Percentiles rank a stretch among this genome's conserved stretches.
phyloP scores from a whole-genome alignment of 2,113 vertebrate species.

The Xenus cinereus region DNA sequence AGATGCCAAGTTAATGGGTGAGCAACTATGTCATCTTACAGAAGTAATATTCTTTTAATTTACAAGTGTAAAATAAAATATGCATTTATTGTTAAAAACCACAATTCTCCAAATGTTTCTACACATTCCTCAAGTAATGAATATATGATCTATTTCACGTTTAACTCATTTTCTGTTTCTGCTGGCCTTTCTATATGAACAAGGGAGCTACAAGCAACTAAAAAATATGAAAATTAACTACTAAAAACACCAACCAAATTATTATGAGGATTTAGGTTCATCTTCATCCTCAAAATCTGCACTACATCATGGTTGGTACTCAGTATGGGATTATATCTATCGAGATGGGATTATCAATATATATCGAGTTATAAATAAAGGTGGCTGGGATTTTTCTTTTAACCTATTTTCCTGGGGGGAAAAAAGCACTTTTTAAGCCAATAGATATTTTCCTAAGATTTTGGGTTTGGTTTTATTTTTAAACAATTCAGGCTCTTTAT shows the following conservation, averaged over 20 bases:
- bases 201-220: neutral
- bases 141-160: neutral
- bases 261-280: neutral
- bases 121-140: neutral
- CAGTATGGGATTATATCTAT: neutral
- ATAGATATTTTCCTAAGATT: neutral
- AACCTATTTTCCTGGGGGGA: neutral
- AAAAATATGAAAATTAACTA: neutral
- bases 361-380: neutral
- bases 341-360: neutral
- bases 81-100: neutral
- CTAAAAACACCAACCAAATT: neutral
- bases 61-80: neutral
- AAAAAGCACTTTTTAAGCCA: neutral
- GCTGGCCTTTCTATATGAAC: neutral
- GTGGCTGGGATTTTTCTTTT: neutral
- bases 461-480: neutral
- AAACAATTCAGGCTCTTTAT: neutral
- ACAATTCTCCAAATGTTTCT: neutral
- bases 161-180: neutral
- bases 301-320: neutral
- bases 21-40: neutral
- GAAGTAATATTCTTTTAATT: neutral
- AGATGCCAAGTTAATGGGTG: neutral
- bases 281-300: neutral